phyloP scores from a whole-genome alignment of 1,140 invertebrate species.

The Parasteatoda tepidariorum region DNA sequence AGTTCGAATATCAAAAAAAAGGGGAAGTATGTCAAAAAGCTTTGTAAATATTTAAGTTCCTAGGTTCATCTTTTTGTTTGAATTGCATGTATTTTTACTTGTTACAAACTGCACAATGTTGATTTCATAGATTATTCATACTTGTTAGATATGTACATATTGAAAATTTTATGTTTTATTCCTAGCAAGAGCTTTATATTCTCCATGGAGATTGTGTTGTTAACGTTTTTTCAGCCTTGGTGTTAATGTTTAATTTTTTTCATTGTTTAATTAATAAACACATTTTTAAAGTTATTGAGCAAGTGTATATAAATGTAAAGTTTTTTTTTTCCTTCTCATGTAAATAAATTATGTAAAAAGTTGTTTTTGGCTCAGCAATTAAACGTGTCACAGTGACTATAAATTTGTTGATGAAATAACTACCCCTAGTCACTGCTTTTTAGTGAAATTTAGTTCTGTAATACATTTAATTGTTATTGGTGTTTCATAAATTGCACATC shows the following conservation, averaged over 20 bases:
- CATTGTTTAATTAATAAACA: not conserved
- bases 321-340: not conserved
- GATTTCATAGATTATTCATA: slow-evolving; percentile 4
- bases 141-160: not conserved
- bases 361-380: not conserved
- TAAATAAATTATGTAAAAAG: not conserved
- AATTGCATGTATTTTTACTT: slow-evolving; percentile 10
- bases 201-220: slow-evolving; percentile 46
- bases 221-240: not conserved
- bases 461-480: not conserved
- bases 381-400: not conserved
- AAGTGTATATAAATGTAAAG: not conserved
- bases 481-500: not conserved
- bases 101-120: not conserved
- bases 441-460: not conserved
- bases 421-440: not conserved
- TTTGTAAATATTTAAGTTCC: not conserved
- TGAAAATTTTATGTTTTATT: not conserved
- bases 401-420: not conserved
- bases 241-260: not conserved
- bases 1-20: not conserved
- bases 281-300: not conserved
- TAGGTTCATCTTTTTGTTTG: no score
- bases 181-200: slow-evolving; percentile 56
- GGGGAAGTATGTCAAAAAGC: slow-evolving; percentile 9